Evolutionary conservation across 2,888 invertebrate species (phyloP).

Genomic region (Agrochola lota): DNA sequence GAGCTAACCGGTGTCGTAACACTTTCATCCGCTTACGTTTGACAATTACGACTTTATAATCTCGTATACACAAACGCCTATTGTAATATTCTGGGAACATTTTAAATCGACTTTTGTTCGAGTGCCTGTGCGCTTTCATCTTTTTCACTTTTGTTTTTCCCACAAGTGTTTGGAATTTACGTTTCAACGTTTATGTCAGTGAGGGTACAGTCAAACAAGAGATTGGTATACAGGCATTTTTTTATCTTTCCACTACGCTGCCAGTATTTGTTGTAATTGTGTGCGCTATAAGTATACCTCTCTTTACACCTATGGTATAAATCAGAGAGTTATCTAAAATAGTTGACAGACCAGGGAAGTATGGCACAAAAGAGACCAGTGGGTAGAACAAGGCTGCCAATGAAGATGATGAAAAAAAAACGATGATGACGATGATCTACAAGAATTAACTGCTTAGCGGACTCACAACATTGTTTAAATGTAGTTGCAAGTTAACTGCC

Average conservation of each 20-base stretch:
- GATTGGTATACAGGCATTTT: neutral
- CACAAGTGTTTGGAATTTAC: slow-evolving; percentile 59
- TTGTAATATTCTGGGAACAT: slow-evolving; percentile 67
- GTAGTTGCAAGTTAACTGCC: neutral
- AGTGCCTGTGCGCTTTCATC: slow-evolving; percentile 76
- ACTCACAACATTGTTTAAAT: neutral
- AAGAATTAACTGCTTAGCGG: neutral
- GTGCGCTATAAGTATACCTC: neutral
- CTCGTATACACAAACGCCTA: slow-evolving; percentile 61
- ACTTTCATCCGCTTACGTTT: slow-evolving; percentile 77
- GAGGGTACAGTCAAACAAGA: slow-evolving; percentile 25
- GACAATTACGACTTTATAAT: slow-evolving; percentile 67
- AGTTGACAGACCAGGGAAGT: neutral
- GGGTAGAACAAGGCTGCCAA: neutral
- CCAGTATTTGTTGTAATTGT: neutral
- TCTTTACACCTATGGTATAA: neutral
- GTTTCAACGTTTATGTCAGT: slow-evolving; percentile 44
- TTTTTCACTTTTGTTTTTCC: slow-evolving; percentile 80
- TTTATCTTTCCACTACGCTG: neutral
- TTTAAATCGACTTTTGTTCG: slow-evolving; percentile 67
- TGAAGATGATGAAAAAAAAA: too few species aligned
- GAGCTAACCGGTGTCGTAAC: slow-evolving; percentile 80
- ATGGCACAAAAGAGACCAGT: too few species aligned
- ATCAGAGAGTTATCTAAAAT: too few species aligned
- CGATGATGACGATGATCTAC: neutral